A percentile compares a stretch with the other conserved stretches of the same genome.
phyloP scores from a whole-genome alignment of 2,113 vertebrate genomes.

The Barbus barbus region DNA sequence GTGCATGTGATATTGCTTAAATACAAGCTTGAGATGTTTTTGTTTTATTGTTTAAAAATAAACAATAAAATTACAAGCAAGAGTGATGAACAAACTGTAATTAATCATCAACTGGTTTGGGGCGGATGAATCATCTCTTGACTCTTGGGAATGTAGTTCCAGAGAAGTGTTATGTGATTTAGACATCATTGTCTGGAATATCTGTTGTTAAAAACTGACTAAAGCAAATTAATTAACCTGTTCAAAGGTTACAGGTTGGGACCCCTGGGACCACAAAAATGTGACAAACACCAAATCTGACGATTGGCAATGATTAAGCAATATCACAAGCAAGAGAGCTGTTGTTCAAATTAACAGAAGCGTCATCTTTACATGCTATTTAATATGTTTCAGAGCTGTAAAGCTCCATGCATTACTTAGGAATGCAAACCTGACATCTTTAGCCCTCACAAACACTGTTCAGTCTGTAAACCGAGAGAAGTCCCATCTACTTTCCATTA shows the following conservation, averaged over 20 bases:
- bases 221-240: too few relatives aligned
- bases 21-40: neutral
- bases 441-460: neutral
- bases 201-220: neutral
- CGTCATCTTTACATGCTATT: too few relatives aligned
- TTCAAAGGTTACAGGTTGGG: too few relatives aligned
- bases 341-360: too few relatives aligned
- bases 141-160: neutral
- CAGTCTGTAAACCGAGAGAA: neutral
- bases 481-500: slow-evolving; percentile 7
- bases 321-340: too few relatives aligned
- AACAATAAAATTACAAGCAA: neutral
- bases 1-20: too few relatives aligned
- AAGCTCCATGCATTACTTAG: neutral
- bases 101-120: neutral
- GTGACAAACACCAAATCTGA: too few relatives aligned
- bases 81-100: neutral
- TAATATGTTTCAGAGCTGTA: too few relatives aligned
- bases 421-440: neutral
- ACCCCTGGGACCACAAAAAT: too few relatives aligned
- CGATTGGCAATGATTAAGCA: too few relatives aligned
- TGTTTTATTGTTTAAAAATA: neutral
- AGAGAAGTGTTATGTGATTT: neutral
- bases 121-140: neutral
- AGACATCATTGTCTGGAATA: neutral